Base-by-base conservation (phyloP, 2,888 invertebrate genomes). In the Drosophila peninsularis region DNA sequence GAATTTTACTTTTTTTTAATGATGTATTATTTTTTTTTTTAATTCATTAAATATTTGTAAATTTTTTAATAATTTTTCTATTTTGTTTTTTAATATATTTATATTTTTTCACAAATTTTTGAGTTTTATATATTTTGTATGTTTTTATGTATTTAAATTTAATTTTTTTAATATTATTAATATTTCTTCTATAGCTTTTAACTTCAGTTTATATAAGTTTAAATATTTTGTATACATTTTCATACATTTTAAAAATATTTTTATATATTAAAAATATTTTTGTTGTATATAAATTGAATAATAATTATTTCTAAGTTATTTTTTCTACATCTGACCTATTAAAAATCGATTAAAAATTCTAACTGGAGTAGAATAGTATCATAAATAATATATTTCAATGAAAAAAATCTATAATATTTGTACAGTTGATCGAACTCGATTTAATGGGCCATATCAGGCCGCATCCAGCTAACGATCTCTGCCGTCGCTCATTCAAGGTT, bases 401-500 rank as follows among this genome's bases (percentile, higher is more conserved):
- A 9, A 47, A 13, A 50, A 4, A 10, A 11, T 47, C 10, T 27
- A 14, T 10, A n/a, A 24, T 41, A 13, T 6, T 4, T 17, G 11
- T 34, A 13, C 10, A 10, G 13, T 13, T 5, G 42, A 37, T n/a
- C 45, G 47, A 14, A 10, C 14, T 50, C 24, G 21, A 10, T n/a
- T 52, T 50, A 76, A 78, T 76, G 79, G 57, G 41, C 49, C 75
- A 50, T 85, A 53, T 32, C 80, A 54, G 62, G 45, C 30, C 39
- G 34, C 45, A 30, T 13, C 14, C 21, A n/a, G 7, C 14, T 54
- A 27, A 55, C 36, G 14, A 27, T 39, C 21, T 41, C 5, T 11
- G 13, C 42, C 9, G 13, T 21, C 27, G 34, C 34, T 54, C 70
- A 87, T 64, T 82, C 71, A 74, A 71, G 71, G 80, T 82, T 76